Base-by-base conservation (phyloP, 1,140 invertebrate species). In the Brachionus plicatilis region DNA sequence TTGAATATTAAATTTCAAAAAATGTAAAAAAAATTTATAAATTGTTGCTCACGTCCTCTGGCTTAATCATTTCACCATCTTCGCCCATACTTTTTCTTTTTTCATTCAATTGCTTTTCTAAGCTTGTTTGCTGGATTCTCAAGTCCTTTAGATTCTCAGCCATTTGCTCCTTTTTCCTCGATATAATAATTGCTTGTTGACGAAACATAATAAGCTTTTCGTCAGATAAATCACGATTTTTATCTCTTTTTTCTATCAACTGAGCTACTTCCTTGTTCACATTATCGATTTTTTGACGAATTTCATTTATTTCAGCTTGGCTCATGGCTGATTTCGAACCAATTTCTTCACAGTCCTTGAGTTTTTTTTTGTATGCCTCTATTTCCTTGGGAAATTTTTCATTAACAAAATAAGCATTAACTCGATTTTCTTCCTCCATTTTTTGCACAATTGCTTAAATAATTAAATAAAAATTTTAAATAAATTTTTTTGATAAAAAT, bases 201-300 rank as follows among this genome's bases (percentile, higher is more conserved):
- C 94, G 91, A 87, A 94, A 95, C 33, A 94, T 92, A 4, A 93
- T 92, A 83, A 95, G 91, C 88, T 94, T 94, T 88, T 95, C 94
- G 86, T 92, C 91, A 24, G 91, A 91, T 7, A 89, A 89, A 85
- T 92, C 89, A 14, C 88, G 87, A 85, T 86, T 89, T 50, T 88
- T 87, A 88, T 91, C 90, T 76, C 89, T 88, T 85, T 89, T 91
- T 85, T 91, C 91, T 65, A 90, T 89, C 56, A 92, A 86, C 68
- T 90, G 87, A 85, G 93, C 93, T 20, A 93, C 90, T 88, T 93
- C 92, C 66, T 89, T 86, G 85, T 92, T 93, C 12, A 93, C 88
- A 50, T 88, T 87, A 84, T 92, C 89, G 86, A 93, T 92, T 92
- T 93, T 85, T 56, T 80, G 50, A 85, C 79, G 33, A 68, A 72